Evolutionary conservation across 2,888 invertebrate genomes (phyloP).

Genomic region (Hypolimnas misippus): DNA sequence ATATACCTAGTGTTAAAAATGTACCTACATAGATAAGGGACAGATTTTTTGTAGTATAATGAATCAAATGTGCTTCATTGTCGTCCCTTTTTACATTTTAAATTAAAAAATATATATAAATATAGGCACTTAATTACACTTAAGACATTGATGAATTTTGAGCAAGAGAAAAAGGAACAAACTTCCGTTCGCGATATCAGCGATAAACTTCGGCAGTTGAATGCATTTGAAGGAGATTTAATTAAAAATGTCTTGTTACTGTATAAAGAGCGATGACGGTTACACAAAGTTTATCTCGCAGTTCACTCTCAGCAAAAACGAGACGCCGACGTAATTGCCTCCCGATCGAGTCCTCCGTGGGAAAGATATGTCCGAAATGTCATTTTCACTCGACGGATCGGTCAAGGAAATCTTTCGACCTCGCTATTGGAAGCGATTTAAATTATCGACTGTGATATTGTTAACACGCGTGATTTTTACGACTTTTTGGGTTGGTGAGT

Average conservation of each 20-base stretch:
- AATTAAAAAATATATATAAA: background rate
- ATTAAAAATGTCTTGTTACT: conserved; percentile 27
- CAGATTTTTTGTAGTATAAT: too few species aligned
- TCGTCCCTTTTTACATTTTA: background rate
- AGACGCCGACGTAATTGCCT: conserved; percentile 65
- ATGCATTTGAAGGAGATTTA: conserved; percentile 19
- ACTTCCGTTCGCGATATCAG: background rate
- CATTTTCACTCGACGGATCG: conserved; percentile 65
- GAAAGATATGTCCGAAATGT: conserved; percentile 78
- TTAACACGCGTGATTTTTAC: background rate
- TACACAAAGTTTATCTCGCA: conserved; percentile 53
- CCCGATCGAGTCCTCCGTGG: conserved; percentile 64
- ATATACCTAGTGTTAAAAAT: too few species aligned
- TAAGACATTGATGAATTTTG: background rate
- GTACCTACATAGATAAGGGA: too few species aligned
- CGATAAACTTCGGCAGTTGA: conserved; percentile 15
- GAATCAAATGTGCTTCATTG: too few species aligned
- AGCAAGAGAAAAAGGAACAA: background rate
- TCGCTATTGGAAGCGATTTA: conserved; percentile 24
- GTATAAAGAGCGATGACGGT: conserved; percentile 38
- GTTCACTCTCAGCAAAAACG: conserved; percentile 64
- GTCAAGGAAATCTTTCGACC: conserved; percentile 41
- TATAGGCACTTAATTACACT: background rate
- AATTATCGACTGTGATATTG: conserved; percentile 21
- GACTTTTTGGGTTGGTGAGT: background rate